Base-by-base conservation (phyloP, 2,888 invertebrate genomes). In the Baronia brevicornis region DNA sequence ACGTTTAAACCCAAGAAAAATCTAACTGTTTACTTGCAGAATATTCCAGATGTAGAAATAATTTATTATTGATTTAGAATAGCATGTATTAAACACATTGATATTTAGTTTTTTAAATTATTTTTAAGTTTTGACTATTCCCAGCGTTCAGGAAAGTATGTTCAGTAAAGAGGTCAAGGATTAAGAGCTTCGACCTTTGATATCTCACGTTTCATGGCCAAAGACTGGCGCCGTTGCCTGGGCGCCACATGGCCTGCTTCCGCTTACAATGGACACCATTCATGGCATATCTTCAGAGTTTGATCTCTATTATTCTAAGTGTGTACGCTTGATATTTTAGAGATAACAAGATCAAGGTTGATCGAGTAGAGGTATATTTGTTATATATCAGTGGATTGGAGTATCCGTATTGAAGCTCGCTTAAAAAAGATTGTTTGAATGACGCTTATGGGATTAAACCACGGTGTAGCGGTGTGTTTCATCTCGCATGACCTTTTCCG, bases 131-230 rank as follows among this genome's bases (percentile, higher is more conserved):
- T n/a, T n/a, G n/a, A n/a, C n/a, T n/a, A n/a, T n/a, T 29, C 13
- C 13, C 23, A 33, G 23, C 18, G 27, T 23, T 14, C 44, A 54
- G 49, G 49, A 51, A 48, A 51, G 46, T 45, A 44, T 40, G 39
- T 50, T 61, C 52, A 43, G 50, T 52, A 60, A 63, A 61, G 60
- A 68, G 77, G 74, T 73, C 72, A 67, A 53, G 60, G 53, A 54
- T 54, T 44, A 58, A 61, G 72, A 65, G 62, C 69, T 72, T 65
- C 72, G 70, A 69, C 68, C 72, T 67, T 59, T 49, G 48, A 48
- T 61, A 60, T 63, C 54, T 58, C 57, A 53, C 56, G 63, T 59
- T 65, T 75, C 75, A 77, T 54, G 77, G 80, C 48, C 73, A 48
- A 36, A 41, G 47, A 50, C 44, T 49, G 70, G 67, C 69, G 73